These are phyloP conservation scores for Trissoscelio sp. DNA, from an alignment of 2,888 invertebrate genomes.

Conservation along the genomic window DNA sequence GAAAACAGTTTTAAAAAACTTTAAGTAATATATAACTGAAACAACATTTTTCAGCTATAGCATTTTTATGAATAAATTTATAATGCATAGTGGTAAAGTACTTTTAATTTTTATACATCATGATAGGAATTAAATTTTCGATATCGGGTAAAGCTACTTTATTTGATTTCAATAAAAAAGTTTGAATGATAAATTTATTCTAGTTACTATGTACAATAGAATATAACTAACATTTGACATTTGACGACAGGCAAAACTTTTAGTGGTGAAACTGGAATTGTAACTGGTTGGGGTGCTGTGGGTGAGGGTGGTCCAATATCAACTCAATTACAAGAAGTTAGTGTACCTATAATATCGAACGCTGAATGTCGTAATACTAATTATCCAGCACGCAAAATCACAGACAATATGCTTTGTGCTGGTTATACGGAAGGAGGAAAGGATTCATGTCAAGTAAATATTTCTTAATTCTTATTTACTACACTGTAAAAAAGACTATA, in stretches of 20 bases:
- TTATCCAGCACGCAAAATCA: conserved; percentile 88
- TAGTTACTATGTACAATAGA: no score
- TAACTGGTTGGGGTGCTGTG: conserved; percentile 92
- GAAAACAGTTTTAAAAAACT: no score
- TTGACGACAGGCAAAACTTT: conserved; percentile 80
- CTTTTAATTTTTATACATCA: no score
- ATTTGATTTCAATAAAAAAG: no score
- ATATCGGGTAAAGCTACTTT: no score
- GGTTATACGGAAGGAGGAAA: conserved; percentile 89
- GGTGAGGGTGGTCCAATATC: conserved; percentile 89
- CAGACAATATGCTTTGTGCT: conserved; percentile 92
- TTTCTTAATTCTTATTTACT: not conserved
- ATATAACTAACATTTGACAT: conserved; percentile 1
- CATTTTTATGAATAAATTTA: no score
- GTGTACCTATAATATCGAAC: conserved; percentile 89
- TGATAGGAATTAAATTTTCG: no score
- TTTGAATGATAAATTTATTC: no score
- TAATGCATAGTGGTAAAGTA: no score
- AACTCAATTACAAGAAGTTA: conserved; percentile 89
- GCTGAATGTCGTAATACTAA: conserved; percentile 87
- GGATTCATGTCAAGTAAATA: conserved; percentile 89
- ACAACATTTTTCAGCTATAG: no score
- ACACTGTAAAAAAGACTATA: not conserved
- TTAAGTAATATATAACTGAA: no score
- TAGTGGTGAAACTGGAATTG: conserved; percentile 84